Conservation (phyloP, 2,888 invertebrate genomes). For the Synanthedon andrenaeformis region DNA sequence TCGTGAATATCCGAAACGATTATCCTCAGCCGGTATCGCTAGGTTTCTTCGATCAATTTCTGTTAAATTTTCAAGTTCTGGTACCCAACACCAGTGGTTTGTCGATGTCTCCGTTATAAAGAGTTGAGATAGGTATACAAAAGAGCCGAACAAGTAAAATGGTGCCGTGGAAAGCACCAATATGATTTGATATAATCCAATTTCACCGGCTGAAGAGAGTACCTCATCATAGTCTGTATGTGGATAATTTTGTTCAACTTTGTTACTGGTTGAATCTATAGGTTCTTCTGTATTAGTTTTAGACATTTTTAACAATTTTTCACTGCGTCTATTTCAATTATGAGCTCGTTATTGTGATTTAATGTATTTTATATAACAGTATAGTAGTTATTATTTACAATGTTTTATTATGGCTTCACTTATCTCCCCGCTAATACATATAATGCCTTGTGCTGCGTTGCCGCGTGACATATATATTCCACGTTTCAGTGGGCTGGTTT, state of each 20-base stretch:
- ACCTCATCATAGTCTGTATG: conserved; percentile 6
- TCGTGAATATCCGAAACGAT: conserved; percentile 2
- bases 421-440: too few species aligned
- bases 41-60: conserved; percentile 3
- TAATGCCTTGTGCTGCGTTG: too few species aligned
- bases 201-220: conserved; percentile 5
- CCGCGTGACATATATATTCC: too few species aligned
- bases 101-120: conserved; percentile 67
- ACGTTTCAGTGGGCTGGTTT: too few species aligned
- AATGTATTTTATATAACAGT: too few species aligned
- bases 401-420: too few species aligned
- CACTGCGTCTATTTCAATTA: too few species aligned
- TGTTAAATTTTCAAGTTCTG: conserved; percentile 8
- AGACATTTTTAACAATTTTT: not conserved
- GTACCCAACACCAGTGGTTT: conserved; percentile 35
- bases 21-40: conserved; percentile 6
- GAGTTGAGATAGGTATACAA: conserved; percentile 6
- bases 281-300: not conserved
- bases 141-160: conserved; percentile 5
- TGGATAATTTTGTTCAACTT: not conserved
- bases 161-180: conserved; percentile 5
- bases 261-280: not conserved
- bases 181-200: conserved; percentile 6
- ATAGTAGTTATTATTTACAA: too few species aligned
- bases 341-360: too few species aligned